These are phyloP conservation scores for Oegoconia quadripuncta DNA, from an alignment of 2,888 invertebrate genomes.

Conservation along the genomic window DNA sequence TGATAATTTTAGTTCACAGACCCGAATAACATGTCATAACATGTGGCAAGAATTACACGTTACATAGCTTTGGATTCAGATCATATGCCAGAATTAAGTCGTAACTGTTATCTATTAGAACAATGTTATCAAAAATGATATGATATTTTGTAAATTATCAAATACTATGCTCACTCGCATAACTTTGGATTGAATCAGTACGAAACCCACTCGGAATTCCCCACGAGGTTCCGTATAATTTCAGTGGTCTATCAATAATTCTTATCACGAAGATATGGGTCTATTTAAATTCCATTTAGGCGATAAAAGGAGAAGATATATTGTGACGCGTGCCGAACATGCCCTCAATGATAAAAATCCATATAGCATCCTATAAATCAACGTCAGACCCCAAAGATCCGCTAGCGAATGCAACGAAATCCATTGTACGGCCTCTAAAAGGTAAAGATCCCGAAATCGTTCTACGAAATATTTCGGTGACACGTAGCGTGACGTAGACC, in stretches of 20 bases:
- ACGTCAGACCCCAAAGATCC: neutral
- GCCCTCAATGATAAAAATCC: neutral
- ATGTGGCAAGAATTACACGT: too few relatives aligned
- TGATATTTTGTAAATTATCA: too few relatives aligned
- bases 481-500: conserved; percentile 34
- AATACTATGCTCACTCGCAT: too few relatives aligned
- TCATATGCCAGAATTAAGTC: too few relatives aligned
- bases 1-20: too few relatives aligned
- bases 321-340: neutral
- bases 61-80: too few relatives aligned
- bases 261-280: conserved; percentile 3
- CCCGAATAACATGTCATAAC: too few relatives aligned
- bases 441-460: conserved; percentile 20
- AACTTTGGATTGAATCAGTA: too few relatives aligned
- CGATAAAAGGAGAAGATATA: neutral
- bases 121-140: too few relatives aligned
- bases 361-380: neutral
- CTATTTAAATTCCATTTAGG: conserved; percentile 1
- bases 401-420: neutral
- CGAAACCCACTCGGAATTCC: neutral
- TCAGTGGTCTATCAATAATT: neutral
- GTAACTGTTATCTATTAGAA: too few relatives aligned
- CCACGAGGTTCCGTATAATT: neutral
- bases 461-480: conserved; percentile 24
- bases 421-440: neutral